Conservation (phyloP, 2,113 vertebrate species). For the Picathartes gymnocephalus region DNA sequence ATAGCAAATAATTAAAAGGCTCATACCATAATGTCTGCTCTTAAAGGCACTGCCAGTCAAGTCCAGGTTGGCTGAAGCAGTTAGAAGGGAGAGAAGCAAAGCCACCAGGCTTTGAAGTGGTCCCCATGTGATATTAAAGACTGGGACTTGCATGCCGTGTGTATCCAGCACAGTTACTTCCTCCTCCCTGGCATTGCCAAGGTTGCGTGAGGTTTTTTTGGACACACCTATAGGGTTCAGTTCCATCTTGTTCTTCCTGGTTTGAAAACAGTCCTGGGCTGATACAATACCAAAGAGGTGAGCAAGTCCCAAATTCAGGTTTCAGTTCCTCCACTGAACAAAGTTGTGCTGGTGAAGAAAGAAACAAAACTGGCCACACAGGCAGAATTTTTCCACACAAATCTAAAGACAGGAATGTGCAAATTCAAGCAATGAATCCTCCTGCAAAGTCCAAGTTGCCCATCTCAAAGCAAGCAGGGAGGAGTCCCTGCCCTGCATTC, state of each 20-base stretch:
- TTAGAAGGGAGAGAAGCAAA: not conserved
- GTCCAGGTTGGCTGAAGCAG: constrained; percentile 4
- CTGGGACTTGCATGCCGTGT: not conserved
- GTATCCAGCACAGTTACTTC: not conserved
- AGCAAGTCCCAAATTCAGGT: not conserved
- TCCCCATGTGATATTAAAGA: not conserved
- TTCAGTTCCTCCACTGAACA: not conserved
- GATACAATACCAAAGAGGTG: not conserved
- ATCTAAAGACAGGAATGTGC: not conserved
- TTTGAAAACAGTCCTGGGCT: not conserved
- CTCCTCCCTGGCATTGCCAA: not conserved
- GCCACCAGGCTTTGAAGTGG: not conserved
- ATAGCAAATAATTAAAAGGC: not conserved
- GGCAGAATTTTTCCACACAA: not conserved
- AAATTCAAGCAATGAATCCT: not conserved
- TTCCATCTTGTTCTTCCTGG: not conserved
- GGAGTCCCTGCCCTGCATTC: no score
- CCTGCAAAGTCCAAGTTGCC: not conserved
- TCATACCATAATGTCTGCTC: not conserved
- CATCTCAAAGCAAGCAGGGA: not conserved
- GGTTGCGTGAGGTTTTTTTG: not conserved
- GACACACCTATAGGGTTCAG: not conserved
- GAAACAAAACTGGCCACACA: not conserved
- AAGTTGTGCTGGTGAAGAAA: not conserved
- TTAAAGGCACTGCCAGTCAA: not conserved